A percentile compares a stretch with the other conserved stretches of the same genome.
phyloP scores from a whole-genome alignment of 2,113 vertebrate species.

The Microtus richardsoni region DNA sequence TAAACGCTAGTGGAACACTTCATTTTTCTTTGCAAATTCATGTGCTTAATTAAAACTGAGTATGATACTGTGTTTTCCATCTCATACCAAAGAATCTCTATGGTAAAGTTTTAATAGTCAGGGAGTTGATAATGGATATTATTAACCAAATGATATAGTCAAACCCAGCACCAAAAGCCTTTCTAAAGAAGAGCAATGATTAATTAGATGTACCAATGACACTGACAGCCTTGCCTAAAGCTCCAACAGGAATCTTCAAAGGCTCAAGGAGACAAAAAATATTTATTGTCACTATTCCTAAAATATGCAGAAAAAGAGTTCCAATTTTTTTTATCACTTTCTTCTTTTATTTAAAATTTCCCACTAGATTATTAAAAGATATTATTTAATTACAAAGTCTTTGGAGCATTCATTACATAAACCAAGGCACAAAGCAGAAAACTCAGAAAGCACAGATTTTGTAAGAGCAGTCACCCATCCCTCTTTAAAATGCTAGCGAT shows the following conservation, averaged over 20 bases:
- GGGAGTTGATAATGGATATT: neutral
- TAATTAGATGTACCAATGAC: neutral
- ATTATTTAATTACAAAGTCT: neutral
- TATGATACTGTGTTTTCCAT: neutral
- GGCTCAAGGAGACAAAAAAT: neutral
- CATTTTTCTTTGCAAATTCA: neutral
- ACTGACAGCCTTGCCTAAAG: neutral
- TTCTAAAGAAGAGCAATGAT: neutral
- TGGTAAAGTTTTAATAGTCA: neutral
- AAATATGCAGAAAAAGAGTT: constrained; percentile 1
- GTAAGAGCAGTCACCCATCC: neutral
- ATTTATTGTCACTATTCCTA: neutral
- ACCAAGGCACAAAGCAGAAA: neutral
- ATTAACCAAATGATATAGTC: neutral
- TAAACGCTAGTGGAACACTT: neutral
- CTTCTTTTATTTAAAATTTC: neutral
- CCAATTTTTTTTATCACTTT: neutral
- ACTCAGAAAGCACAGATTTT: neutral
- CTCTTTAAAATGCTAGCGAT: neutral
- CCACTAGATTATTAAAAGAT: neutral
- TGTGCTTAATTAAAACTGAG: neutral
- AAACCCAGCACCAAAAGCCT: neutral
- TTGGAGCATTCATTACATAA: neutral
- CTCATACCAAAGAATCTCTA: neutral
- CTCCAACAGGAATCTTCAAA: constrained; percentile 3